Conservation (phyloP, 2,888 invertebrate species). For the Ganaspis brasiliensis region DNA sequence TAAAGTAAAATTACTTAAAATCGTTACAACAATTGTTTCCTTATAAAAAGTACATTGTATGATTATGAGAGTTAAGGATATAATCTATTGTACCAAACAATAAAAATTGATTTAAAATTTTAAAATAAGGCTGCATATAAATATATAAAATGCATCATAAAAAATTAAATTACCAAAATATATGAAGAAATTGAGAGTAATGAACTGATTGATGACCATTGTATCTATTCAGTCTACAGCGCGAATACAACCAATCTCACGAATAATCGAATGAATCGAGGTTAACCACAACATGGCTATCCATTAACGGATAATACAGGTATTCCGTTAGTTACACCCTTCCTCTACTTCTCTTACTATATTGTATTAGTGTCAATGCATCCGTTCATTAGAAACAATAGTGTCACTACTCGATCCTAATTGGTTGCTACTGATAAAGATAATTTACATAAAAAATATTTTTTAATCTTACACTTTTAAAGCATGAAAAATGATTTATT, state of each 20-base stretch:
- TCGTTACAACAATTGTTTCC: too few species aligned
- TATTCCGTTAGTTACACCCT: conserved; percentile 64
- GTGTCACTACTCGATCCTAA: conserved; percentile 56
- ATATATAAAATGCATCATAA: too few species aligned
- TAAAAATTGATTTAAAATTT: too few species aligned
- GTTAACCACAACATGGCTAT: conserved; percentile 72
- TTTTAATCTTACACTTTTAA: too few species aligned
- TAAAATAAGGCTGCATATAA: too few species aligned
- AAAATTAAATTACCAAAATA: background rate
- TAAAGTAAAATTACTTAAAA: too few species aligned
- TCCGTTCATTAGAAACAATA: conserved; percentile 74
- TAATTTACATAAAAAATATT: too few species aligned
- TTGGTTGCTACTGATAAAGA: too few species aligned
- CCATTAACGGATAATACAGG: conserved; percentile 75
- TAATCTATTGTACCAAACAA: too few species aligned
- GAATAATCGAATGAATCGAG: conserved; percentile 75
- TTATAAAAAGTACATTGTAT: too few species aligned
- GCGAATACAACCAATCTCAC: conserved; percentile 63
- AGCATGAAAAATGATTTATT: too few species aligned
- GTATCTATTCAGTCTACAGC: conserved; percentile 38
- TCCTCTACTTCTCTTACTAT: conserved; percentile 57
- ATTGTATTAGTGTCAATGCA: conserved; percentile 72
- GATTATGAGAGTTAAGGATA: too few species aligned
- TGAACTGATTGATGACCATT: background rate
- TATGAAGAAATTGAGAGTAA: background rate